phyloP scores from a whole-genome alignment of 2,888 invertebrate species.

The Meandrusa payeni region DNA sequence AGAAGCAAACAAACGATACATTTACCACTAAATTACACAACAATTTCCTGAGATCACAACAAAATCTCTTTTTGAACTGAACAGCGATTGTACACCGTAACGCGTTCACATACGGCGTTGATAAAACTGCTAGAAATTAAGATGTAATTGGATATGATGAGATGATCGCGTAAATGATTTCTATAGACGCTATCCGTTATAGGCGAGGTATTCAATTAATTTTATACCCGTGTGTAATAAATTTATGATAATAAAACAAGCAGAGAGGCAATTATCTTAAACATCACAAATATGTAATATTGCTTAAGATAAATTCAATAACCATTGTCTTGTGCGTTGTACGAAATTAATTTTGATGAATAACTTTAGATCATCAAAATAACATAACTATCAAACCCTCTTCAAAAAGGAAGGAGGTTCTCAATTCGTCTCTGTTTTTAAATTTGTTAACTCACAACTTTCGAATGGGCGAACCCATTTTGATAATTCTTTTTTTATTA shows the following conservation, averaged over 20 bases:
- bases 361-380: too few species aligned
- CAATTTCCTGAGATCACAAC: slow-evolving; percentile 10
- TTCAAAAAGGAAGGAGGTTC: too few species aligned
- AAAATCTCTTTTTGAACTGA: slow-evolving; percentile 2
- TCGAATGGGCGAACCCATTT: too few species aligned
- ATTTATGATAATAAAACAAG: slow-evolving; percentile 15
- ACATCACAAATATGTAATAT: too few species aligned
- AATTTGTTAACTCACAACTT: too few species aligned
- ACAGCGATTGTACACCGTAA: slow-evolving; percentile 7
- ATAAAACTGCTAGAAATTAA: slow-evolving; percentile 7
- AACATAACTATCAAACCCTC: too few species aligned
- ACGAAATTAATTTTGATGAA: too few species aligned
- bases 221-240: slow-evolving; percentile 14
- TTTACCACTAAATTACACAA: slow-evolving; percentile 16
- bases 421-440: too few species aligned
- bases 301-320: too few species aligned
- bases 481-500: too few species aligned
- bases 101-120: neutral
- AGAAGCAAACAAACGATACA: slow-evolving; percentile 17
- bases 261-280: too few species aligned
- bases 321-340: too few species aligned
- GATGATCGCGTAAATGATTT: slow-evolving; percentile 12
- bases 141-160: slow-evolving; percentile 21
- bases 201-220: slow-evolving; percentile 16
- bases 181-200: slow-evolving; percentile 18